Evolutionary conservation across 1,140 invertebrate species (phyloP), one percentile per base, ranked within the genome.

Genomic region (Neoseiulus cucumeris): DNA sequence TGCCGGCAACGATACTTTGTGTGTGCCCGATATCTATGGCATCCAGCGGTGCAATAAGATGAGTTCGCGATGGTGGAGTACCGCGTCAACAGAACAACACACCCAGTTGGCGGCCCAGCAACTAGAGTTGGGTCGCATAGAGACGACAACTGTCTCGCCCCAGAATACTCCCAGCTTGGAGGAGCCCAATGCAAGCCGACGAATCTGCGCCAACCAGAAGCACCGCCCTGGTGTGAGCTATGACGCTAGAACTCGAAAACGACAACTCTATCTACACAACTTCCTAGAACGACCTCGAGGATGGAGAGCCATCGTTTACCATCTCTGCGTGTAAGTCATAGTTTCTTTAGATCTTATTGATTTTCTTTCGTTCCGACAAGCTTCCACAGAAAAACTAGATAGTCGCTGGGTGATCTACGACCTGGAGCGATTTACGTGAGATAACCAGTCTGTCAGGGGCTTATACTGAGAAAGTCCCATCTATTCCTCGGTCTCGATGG

Each of bases 271-370:
- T 76, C 82, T 92, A 74, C 92, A 93, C 80, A 93, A 93, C 79
- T 93, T 93, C 78, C 82, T 94, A 73, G 91, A 94, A 79, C 79
- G 90, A 74, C 90, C 91, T 65, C 82, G 89, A 70, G 87, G 87
- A 69, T 81, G 83, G 74, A 84, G 83, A 74, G 86, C 88, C 66
- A 83, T 90, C 73, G 79, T 85, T 69, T 94, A 94, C 80, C 91
- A 93, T 80, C 82, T 93, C 76, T 78, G 88, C 73, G 86, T 93
- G 90, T 94, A 83, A 92, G 89, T 81, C 70, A 59, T 64, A 18
- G 47, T 41, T 45, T 66, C 18, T 42, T 64, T 44, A 65, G 39
- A 42, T 30, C 45, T 68, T 64, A 25, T 47, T 71, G 65, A 68
- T 68, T 69, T 67, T 51, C 65, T 14, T 67, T 14, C 42, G 12